Evolutionary conservation across 64 coral and sea anemone genomes (phyloP), one percentile per base, ranked within the genome.

Genomic region (Porites lutea): DNA sequence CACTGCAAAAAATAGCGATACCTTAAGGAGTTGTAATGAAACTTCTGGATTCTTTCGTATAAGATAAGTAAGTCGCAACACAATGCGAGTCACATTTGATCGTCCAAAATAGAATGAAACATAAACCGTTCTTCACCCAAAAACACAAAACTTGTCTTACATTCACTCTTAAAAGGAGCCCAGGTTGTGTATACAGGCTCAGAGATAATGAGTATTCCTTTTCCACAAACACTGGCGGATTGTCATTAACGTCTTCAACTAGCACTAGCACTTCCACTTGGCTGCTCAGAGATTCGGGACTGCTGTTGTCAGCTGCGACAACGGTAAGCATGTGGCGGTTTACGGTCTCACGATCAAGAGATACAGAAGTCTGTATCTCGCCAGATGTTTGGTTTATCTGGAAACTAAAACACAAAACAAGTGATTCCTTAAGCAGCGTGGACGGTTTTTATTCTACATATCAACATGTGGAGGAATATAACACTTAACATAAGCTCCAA

Each of bases 321-420:
- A 80, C 78, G 11, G 54, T 16, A 80, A 80, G 55, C 20, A 60
- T 8, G 78, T 80, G 54, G 37, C 22, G 37, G 4, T 80, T 55
- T 46, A 21, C 51, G 2, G 78, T 61, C 78, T 80, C 78, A 21
- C 78, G 78, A 80, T 80, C 78, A 80, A 80, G 78, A 2, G 78
- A 21, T 2, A 13, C 14, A 59, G 78, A 53, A 10, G 78, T 80
- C 78, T 80, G 57, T 11, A 80, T 61, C 11, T 80, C 78, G 37
- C 78, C 78, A 60, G 55, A 61, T 1, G 3, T 80, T 6, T 60
- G 21, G 44, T 80, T 80, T 43, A 80, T 2, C 2, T 80, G 11
- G 55, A 80, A 80, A 57, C 78, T 80, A 23, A 9, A 61, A 80
- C 2, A 11, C 22, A 46, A 45, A 22, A 22, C 75, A 58, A 20